Evolutionary conservation across 2,113 vertebrate genomes (phyloP), one percentile per base, ranked within the genome.

Genomic region (Coturnix japonica): DNA sequence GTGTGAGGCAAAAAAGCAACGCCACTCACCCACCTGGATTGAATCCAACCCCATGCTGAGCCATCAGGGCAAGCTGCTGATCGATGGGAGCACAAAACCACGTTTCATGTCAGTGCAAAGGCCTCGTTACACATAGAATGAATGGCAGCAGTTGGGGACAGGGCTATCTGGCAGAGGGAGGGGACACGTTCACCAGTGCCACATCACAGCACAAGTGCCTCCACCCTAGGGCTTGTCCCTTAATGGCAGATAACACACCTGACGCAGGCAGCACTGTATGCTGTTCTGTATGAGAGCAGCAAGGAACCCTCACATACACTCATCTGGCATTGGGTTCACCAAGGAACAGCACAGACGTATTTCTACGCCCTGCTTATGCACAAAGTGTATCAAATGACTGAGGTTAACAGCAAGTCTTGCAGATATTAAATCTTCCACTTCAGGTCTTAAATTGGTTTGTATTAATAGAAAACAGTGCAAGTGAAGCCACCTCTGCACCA

Each of bases 251-350:
- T 60, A 69, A 23, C 26, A 39, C 4, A 18, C 22, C 2, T 2
- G 53, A 28, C 60, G 31, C 88, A 47, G 66, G 30, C 41, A 22
- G 65, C 21, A 64, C n/a, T n/a, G n/a, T n/a, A 57, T 9, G 70
- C 61, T 17, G 30, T 17, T 7, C 63, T 1, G 1, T 1, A 1
- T 0, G 13, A 14, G 7, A 23, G 28, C 0, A 4, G 7, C 0
- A 25, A 31, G 44, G 56, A 18, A 35, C 15, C 20, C 61, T 13
- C 39, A 5, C 44, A 21, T 1, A 9, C 8, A 0, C 66, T 5
- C 66, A 28, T 0, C 1, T 9, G 54, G 22, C 39, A 14, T 2
- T 41, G 7, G 11, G 10, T 16, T 33, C 0, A 0, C 26, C 31
- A 9, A 6, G 13, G 18, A 39, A 41, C 0, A 3, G 44, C 15